Base-by-base conservation (phyloP, 2,888 invertebrate species). In the Octodonta nipae region DNA sequence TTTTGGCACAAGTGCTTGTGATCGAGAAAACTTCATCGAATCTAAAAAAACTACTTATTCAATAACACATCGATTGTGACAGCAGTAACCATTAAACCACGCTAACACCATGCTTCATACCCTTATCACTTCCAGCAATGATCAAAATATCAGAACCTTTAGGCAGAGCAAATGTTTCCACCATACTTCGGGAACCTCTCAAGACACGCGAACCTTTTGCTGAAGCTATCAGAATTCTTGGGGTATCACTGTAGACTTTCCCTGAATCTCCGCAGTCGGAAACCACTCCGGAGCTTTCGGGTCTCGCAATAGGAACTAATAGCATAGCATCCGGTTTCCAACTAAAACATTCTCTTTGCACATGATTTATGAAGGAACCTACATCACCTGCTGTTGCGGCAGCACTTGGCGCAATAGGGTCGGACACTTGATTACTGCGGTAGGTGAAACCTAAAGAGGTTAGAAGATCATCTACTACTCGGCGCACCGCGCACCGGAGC, bases 401-500 rank as follows among this genome's bases (percentile, higher is more conserved):
- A 2, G 51, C 54, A 36, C 60, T 60, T 1, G 59, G 59, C n/a
- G 56, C 50, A 17, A 54, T 46, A 16, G 52, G 52, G 29, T 57
- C 57, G 3, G 52, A 51, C 11, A 44, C 47, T 35, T 25, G 27
- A 15, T 54, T 54, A 37, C 58, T 58, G 29, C 59, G 54, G 41
- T 59, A 59, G 12, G 57, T 57, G 43, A 60, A 59, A 4, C 61
- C 61, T 10, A 67, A 51, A 2, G 62, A 49, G 2, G 60, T 60
- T 3, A 70, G 55, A 2, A 70, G 43, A 30, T 68, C 67, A 41
- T 70, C 69, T 3, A 71, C 60, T 11, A 71, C 67, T 27, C 68
- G 64, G 5, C 67, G 59, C 2, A 72, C 72, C 1, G 73, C 73
- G 0, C 66, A 55, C 8, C 73, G 63, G 44, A 75, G 66, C 49